phyloP scores from a whole-genome alignment of 2,797 vertebrate species.

The Enteromius argenteus region DNA sequence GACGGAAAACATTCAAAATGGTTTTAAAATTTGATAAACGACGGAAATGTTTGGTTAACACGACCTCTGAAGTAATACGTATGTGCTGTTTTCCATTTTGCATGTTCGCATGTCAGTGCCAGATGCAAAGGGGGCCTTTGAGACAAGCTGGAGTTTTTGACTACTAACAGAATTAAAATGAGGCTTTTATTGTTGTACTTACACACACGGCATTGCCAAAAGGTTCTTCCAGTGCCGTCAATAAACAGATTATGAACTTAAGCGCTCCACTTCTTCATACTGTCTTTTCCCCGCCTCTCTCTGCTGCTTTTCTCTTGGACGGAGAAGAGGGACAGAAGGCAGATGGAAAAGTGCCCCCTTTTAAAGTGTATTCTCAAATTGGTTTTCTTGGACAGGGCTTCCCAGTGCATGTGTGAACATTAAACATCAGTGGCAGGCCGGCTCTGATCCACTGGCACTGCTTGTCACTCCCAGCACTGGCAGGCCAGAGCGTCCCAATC shows the following conservation, averaged over 20 bases:
- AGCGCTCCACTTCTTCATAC: slow-evolving; percentile 37
- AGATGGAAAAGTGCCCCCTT: slow-evolving; percentile 55
- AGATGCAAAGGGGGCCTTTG: slow-evolving; percentile 12
- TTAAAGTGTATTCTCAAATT: slow-evolving; percentile 58
- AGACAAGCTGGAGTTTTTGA: slow-evolving; percentile 45
- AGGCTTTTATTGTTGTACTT: slow-evolving; percentile 72
- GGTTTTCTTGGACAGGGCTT: slow-evolving; percentile 64
- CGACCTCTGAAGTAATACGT: neutral
- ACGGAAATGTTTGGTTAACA: slow-evolving; percentile 29
- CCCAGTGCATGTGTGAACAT: slow-evolving; percentile 70
- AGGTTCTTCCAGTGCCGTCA: slow-evolving; percentile 63
- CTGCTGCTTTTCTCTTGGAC: slow-evolving; percentile 46
- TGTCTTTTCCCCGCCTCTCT: slow-evolving; percentile 47
- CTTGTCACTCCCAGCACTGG: slow-evolving; percentile 67
- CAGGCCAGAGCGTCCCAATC: slow-evolving; percentile 65
- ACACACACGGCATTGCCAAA: slow-evolving; percentile 68
- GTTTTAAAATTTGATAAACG: slow-evolving; percentile 23
- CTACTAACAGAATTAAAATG: slow-evolving; percentile 75
- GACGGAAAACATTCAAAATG: neutral
- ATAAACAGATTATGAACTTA: slow-evolving; percentile 65
- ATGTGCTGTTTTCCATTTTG: slow-evolving; percentile 32
- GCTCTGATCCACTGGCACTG: slow-evolving; percentile 69
- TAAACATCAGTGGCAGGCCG: slow-evolving; percentile 68
- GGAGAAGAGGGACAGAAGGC: slow-evolving; percentile 53
- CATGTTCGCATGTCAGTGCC: neutral